Evolutionary conservation across 2,888 invertebrate species (phyloP).

Genomic region (Thereva nobilitata): DNA sequence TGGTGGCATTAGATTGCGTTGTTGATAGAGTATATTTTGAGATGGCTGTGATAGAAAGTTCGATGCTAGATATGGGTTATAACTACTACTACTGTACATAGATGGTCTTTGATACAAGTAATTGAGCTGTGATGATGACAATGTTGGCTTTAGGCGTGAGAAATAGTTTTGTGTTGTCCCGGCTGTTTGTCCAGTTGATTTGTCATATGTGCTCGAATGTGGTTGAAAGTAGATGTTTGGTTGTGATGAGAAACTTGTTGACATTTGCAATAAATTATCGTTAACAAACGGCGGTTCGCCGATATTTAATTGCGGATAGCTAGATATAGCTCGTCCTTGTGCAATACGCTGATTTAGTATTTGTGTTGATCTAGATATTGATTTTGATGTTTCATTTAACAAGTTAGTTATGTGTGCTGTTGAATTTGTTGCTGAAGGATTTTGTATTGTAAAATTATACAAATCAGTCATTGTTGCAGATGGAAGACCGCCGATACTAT

Average conservation of each 20-base stretch:
- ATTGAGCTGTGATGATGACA: slow-evolving; percentile 55
- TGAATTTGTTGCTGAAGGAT: slow-evolving; percentile 49
- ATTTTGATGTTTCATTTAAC: slow-evolving; percentile 58
- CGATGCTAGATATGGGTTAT: slow-evolving; percentile 34
- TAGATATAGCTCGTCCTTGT: slow-evolving; percentile 50
- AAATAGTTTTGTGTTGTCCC: slow-evolving; percentile 43
- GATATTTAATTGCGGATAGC: slow-evolving; percentile 55
- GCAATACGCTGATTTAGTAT: slow-evolving; percentile 55
- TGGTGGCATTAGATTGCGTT: slow-evolving; percentile 40
- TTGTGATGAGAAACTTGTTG: slow-evolving; percentile 57
- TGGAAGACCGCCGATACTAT: slow-evolving; percentile 58
- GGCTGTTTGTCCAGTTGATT: slow-evolving; percentile 43
- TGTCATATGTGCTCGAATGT: slow-evolving; percentile 46
- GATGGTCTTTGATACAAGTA: slow-evolving; percentile 39
- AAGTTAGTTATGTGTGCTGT: slow-evolving; percentile 57
- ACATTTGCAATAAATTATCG: slow-evolving; percentile 56
- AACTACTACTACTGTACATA: slow-evolving; percentile 38
- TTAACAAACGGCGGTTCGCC: slow-evolving; percentile 46
- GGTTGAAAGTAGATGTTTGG: slow-evolving; percentile 58
- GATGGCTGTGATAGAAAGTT: slow-evolving; percentile 36
- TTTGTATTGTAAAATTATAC: slow-evolving; percentile 45
- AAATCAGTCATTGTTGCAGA: slow-evolving; percentile 57
- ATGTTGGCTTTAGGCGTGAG: slow-evolving; percentile 52
- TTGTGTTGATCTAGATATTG: slow-evolving; percentile 58
- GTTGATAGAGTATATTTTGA: slow-evolving; percentile 33